A percentile compares a stretch with the other conserved stretches of the same genome.
phyloP scores from a whole-genome alignment of 2,888 invertebrate species.

The Physocephala rufipes region DNA sequence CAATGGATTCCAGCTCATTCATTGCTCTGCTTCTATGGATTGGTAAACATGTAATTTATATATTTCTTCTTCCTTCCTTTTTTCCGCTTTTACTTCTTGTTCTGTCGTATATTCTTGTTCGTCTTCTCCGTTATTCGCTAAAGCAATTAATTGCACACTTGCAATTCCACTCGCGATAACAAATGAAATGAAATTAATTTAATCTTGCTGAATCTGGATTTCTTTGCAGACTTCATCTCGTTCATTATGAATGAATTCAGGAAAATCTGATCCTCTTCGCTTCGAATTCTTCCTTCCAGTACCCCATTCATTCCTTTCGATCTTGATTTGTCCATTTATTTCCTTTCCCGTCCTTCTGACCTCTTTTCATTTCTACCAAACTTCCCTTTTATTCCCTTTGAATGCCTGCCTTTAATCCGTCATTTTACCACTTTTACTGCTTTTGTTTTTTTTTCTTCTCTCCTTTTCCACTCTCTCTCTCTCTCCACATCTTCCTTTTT shows the following conservation, averaged over 20 bases:
- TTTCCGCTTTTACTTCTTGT: not conserved
- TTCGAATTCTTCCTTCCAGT: not conserved
- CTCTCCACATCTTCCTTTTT: no score
- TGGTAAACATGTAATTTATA: no score
- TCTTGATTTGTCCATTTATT: no score
- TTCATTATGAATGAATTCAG: no score
- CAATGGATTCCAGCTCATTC: not conserved
- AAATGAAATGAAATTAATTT: slow-evolving; percentile 35
- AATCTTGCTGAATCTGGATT: slow-evolving; percentile 9
- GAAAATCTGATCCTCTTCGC: not conserved
- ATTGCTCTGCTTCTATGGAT: no score
- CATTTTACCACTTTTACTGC: no score
- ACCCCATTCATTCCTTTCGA: no score
- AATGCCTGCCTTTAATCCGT: not conserved
- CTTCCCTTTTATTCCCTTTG: not conserved
- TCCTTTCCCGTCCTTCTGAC: no score
- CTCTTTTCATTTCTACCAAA: no score
- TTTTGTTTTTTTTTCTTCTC: not conserved
- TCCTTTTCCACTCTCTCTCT: slow-evolving; percentile 11
- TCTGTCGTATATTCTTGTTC: not conserved
- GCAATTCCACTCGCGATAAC: slow-evolving; percentile 29
- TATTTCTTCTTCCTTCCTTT: not conserved
- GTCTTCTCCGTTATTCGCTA: slow-evolving; percentile 11
- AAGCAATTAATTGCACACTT: slow-evolving; percentile 30
- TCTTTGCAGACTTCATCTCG: not conserved